These are phyloP conservation scores for Geophilus truncorum DNA, from an alignment of 2,888 invertebrate species.

Conservation along the genomic window DNA sequence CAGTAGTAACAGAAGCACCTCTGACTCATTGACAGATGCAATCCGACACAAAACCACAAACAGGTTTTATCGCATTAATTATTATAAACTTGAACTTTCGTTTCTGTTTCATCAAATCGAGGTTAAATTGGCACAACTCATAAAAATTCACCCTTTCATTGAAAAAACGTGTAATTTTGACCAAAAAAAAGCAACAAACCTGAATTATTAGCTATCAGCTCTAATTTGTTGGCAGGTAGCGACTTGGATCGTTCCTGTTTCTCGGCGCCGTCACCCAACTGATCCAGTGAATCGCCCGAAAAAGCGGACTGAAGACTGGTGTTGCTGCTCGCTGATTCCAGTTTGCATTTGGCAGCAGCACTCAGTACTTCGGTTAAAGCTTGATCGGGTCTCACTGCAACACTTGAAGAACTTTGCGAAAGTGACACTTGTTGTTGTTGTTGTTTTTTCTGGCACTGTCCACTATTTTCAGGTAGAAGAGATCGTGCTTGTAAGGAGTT, in stretches of 20 bases:
- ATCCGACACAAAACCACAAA: not conserved
- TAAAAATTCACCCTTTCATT: no score
- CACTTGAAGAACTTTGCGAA: not conserved
- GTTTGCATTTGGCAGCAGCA: slow-evolving; percentile 1
- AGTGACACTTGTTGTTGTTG: not conserved
- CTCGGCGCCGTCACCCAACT: not conserved
- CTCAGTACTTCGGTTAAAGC: not conserved
- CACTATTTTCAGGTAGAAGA: not conserved
- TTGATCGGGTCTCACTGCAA: not conserved
- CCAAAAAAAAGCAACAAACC: not conserved
- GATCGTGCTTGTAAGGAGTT: not conserved
- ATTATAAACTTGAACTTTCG: no score
- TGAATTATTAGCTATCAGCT: not conserved
- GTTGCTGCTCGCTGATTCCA: slow-evolving; percentile 29
- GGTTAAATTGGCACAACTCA: no score
- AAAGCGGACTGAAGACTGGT: slow-evolving; percentile 34
- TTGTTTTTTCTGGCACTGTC: not conserved
- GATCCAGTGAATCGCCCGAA: slow-evolving; percentile 36
- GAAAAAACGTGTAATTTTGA: no score
- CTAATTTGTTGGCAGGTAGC: not conserved
- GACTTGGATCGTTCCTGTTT: not conserved
- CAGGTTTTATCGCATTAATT: no score
- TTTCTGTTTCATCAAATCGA: no score
- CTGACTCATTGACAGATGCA: not conserved
- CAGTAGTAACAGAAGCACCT: not conserved